Evolutionary conservation across 2,113 vertebrate genomes (phyloP).

Genomic region (Nerophis ophidion): DNA sequence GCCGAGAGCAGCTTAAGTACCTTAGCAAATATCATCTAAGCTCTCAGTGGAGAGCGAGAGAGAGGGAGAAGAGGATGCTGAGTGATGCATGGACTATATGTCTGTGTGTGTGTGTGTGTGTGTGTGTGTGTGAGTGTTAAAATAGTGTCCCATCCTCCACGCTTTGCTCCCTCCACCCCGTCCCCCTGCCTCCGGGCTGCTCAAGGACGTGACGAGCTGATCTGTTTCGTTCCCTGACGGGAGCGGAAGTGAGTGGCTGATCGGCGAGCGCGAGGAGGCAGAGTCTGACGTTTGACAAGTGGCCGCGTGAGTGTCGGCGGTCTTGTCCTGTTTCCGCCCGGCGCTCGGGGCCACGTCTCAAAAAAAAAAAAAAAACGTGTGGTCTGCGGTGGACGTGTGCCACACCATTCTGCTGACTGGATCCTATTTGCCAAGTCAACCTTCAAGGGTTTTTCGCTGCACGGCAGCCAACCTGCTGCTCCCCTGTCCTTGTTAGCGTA

Average conservation of each 20-base stretch:
- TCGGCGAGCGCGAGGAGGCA: conserved; percentile 26
- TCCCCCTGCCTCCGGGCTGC: conserved; percentile 33
- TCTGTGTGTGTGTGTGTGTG: conserved; percentile 4
- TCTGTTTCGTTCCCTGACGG: conserved; percentile 51
- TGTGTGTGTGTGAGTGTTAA: conserved; percentile 24
- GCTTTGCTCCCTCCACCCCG: conserved; percentile 38
- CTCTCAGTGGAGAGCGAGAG: background rate
- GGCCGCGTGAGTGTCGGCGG: conserved; percentile 10
- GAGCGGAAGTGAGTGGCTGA: conserved; percentile 52
- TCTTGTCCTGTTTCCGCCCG: conserved; percentile 12
- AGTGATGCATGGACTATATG: conserved; percentile 36
- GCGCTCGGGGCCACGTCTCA: background rate
- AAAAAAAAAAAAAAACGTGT: too few species aligned
- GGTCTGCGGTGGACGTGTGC: background rate
- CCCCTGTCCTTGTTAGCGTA: background rate
- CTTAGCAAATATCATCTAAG: conserved; percentile 15
- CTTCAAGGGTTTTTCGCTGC: background rate
- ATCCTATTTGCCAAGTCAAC: background rate
- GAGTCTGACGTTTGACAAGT: conserved; percentile 24
- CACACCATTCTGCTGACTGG: background rate
- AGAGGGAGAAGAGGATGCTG: conserved; percentile 3
- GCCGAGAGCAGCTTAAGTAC: background rate
- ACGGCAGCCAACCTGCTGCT: background rate
- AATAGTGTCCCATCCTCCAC: conserved; percentile 48
- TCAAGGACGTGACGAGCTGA: conserved; percentile 36